Conservation (phyloP, 2,113 vertebrate genomes). For the Neopipo cinnamomea region DNA sequence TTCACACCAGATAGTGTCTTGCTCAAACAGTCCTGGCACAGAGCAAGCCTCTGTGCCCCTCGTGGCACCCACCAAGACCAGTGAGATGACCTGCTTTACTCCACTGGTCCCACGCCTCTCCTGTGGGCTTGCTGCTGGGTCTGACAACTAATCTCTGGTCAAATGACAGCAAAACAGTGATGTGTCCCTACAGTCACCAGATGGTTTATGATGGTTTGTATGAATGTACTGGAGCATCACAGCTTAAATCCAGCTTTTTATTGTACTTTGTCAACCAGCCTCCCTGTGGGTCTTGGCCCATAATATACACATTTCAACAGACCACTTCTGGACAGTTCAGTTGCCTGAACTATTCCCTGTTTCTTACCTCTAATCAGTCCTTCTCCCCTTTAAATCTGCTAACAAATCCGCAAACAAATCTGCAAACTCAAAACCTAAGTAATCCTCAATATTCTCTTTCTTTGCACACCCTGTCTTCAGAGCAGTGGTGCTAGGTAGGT, state of each 20-base stretch:
- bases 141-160: neutral
- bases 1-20: neutral
- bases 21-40: neutral
- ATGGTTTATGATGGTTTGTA: neutral
- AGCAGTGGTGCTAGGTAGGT: neutral
- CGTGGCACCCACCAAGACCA: rapidly evolving
- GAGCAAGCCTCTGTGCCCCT: neutral
- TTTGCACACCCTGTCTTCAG: neutral
- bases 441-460: neutral
- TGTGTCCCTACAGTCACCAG: rapidly evolving
- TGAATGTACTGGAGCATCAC: neutral
- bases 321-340: neutral
- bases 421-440: neutral
- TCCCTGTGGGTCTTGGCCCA: neutral
- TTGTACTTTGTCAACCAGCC: neutral
- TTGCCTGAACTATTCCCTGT: neutral
- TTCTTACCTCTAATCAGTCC: neutral
- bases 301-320: neutral
- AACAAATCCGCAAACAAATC: too few species aligned
- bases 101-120: neutral
- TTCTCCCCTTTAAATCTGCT: neutral
- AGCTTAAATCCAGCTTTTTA: neutral
- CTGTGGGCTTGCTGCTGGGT: neutral
- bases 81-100: neutral
- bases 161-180: neutral